These are phyloP conservation scores for Corythucha ciliata DNA, from an alignment of 2,888 invertebrate genomes.

Conservation along the genomic window DNA sequence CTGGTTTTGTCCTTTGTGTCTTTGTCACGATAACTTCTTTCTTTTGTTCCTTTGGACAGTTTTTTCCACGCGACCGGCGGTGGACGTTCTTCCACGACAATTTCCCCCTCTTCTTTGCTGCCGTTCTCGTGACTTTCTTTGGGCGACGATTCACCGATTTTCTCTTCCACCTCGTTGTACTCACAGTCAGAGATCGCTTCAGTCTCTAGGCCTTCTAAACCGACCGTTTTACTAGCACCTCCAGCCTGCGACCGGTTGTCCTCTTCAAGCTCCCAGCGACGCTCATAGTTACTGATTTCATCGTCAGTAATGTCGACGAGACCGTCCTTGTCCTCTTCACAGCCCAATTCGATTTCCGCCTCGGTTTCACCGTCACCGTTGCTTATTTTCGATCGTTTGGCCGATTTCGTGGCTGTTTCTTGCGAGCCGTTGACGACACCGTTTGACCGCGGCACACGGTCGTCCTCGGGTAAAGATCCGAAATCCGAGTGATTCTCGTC, in stretches of 20 bases:
- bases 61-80: slow-evolving; percentile 63
- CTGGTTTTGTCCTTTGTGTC: slow-evolving; percentile 40
- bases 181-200: slow-evolving; percentile 68
- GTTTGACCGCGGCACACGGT: too few species aligned
- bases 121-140: slow-evolving; percentile 35
- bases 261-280: slow-evolving; percentile 31
- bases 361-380: slow-evolving; percentile 31
- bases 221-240: slow-evolving; percentile 37
- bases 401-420: too few species aligned
- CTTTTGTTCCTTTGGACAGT: slow-evolving; percentile 64
- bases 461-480: too few species aligned
- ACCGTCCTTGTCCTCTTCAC: slow-evolving; percentile 32
- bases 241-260: slow-evolving; percentile 27
- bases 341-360: slow-evolving; percentile 30
- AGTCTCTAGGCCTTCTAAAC: slow-evolving; percentile 55
- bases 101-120: slow-evolving; percentile 39
- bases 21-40: slow-evolving; percentile 60
- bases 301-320: slow-evolving; percentile 34
- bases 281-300: slow-evolving; percentile 33
- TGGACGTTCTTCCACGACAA: slow-evolving; percentile 48
- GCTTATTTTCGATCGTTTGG: slow-evolving; percentile 1
- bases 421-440: too few species aligned
- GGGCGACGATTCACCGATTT: slow-evolving; percentile 30
- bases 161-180: slow-evolving; percentile 42
- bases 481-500: too few species aligned